Conservation (phyloP, 64 coral and sea anemone species). For the Porites australiensis region DNA sequence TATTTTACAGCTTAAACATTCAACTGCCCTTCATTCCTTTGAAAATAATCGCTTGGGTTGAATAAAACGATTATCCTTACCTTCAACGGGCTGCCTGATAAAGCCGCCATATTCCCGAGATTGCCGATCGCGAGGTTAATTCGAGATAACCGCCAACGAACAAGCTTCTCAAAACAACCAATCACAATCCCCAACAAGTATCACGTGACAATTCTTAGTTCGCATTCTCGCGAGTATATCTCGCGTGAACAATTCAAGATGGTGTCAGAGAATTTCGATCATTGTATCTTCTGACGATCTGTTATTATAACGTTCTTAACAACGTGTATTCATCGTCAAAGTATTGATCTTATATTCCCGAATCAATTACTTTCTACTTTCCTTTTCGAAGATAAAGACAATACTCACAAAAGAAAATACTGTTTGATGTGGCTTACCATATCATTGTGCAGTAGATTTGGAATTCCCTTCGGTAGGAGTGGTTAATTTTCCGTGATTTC, state of each 20-base stretch:
- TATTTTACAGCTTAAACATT: too few species aligned
- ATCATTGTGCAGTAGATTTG: not conserved
- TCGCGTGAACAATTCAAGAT: not conserved
- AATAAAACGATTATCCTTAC: too few species aligned
- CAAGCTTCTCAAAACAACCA: not conserved
- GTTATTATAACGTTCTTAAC: too few species aligned
- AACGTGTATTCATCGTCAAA: too few species aligned
- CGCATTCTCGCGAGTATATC: not conserved
- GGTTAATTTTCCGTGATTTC: not conserved
- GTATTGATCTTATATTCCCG: too few species aligned
- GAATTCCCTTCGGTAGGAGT: not conserved
- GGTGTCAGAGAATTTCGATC: not conserved
- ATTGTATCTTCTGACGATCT: not conserved
- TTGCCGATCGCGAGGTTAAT: not conserved
- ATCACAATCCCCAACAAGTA: not conserved
- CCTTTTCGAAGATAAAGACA: too few species aligned
- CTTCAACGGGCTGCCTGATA: too few species aligned
- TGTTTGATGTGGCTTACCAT: too few species aligned
- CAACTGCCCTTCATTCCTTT: too few species aligned
- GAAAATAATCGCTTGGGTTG: too few species aligned
- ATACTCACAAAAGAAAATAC: too few species aligned
- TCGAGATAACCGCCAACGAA: not conserved
- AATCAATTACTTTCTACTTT: too few species aligned
- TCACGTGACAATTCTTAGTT: not conserved
- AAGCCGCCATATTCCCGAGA: not conserved